phyloP scores from a whole-genome alignment of 2,888 invertebrate species.

The Oxytorus armatus region DNA sequence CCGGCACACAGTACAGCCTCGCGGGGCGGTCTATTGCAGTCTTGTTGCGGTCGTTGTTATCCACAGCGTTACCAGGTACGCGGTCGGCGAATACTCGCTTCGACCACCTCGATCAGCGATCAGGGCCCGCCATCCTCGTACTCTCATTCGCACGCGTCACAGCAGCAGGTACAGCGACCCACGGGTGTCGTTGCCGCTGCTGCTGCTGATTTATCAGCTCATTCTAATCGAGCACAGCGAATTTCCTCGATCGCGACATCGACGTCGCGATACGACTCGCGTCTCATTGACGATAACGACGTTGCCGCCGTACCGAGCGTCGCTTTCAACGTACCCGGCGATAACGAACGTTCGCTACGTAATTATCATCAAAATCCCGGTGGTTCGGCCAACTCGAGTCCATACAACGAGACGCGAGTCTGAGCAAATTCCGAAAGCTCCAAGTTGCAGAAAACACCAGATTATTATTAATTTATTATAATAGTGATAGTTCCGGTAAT shows the following conservation, averaged over 20 bases:
- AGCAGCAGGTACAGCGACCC: conserved; percentile 45
- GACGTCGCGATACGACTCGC: conserved; percentile 64
- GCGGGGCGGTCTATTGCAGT: conserved; percentile 88
- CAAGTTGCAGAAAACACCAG: not conserved
- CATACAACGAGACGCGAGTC: conserved; percentile 83
- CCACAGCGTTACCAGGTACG: conserved; percentile 95
- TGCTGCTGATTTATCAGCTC: conserved; percentile 71
- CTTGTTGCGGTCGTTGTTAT: conserved; percentile 93
- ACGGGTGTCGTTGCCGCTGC: conserved; percentile 66
- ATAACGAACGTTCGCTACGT: conserved; percentile 75
- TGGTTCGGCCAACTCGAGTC: conserved; percentile 74
- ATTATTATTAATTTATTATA: conserved; percentile 37
- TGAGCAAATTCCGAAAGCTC: conserved; percentile 68
- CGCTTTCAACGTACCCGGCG: conserved; percentile 81
- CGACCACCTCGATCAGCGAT: conserved; percentile 83
- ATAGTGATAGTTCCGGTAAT: conserved; percentile 8
- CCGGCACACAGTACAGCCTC: conserved; percentile 94
- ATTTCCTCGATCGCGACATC: conserved; percentile 48
- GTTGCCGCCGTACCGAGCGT: conserved; percentile 81
- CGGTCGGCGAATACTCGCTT: conserved; percentile 83
- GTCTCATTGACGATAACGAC: conserved; percentile 75
- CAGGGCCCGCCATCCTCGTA: conserved; percentile 81
- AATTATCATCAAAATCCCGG: conserved; percentile 64
- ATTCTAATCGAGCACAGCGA: conserved; percentile 31
- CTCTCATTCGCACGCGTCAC: conserved; percentile 76